Evolutionary conservation across 1,140 invertebrate species (phyloP), one percentile per base, ranked within the genome.

Genomic region (Papilio dardanus): DNA sequence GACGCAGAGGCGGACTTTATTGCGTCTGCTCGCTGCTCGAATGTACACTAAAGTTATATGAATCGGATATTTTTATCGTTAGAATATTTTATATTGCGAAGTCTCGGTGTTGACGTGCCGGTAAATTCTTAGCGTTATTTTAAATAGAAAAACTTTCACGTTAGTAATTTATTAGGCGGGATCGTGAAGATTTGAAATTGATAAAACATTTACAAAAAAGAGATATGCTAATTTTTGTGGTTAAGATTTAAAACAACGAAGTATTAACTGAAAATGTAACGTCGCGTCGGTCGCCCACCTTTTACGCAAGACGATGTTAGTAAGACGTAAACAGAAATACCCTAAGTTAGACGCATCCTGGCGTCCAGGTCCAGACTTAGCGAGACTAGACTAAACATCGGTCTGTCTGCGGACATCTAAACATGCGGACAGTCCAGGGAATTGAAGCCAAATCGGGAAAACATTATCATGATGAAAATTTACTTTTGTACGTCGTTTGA

Each of bases 331-430:
- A 73, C 71, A 77, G 69, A 54, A 73, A 77, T 74, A 74, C 74
- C 69, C 65, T 74, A 77, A 54, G 30, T 30, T 58, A 76, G 69
- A 30, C 68, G 46, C 46, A 73, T 73, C 71, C 71, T 73, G 71
- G 71, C 76, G 71, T 77, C 71, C 66, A 74, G 76, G 71, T 77
- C 76, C 66, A 74, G 76, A 68, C 76, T 74, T 50, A 42, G 46
- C 76, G 31, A 35, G 75, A 12, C 76, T 68, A 77, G 76, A 77
- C 76, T 77, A 77, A 77, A 77, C 76, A 77, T 37, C 62, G 42
- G 31, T 65, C 71, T 30, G 42, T 54, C 75, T 71, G 68, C 50
- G 71, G 71, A 71, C 71, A 33, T 77, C 31, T 77, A 77, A 77
- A 77, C 76, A 67, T 12, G 62, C 76, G 2, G 65, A 37, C 16